These are phyloP conservation scores for Caenorhabditis latens DNA, from an alignment of 1,140 invertebrate species.

Conservation along the genomic window DNA sequence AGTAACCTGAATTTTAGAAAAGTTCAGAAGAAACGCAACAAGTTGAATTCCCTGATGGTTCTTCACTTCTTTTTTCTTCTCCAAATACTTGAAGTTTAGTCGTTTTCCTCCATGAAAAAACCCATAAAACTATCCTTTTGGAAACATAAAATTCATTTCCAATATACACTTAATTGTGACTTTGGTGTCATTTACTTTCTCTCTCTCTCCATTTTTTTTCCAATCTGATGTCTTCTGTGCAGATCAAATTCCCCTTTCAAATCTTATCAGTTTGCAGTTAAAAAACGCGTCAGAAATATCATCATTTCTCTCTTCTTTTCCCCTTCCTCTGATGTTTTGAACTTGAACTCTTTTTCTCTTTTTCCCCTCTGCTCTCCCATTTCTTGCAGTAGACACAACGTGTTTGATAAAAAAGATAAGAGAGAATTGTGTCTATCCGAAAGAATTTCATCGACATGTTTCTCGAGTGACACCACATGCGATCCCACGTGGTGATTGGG, in stretches of 20 bases:
- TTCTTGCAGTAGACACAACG: constrained; percentile 6
- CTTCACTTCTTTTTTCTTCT: too few relatives aligned
- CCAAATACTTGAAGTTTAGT: too few relatives aligned
- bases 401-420: constrained; percentile 4
- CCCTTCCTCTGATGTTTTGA: constrained; percentile 24
- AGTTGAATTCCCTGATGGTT: too few relatives aligned
- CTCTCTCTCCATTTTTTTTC: neutral
- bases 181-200: neutral
- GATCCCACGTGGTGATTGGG: neutral
- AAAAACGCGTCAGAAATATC: constrained; percentile 1
- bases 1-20: too few relatives aligned
- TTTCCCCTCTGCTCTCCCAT: neutral
- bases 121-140: too few relatives aligned
- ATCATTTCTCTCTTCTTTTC: constrained; percentile 20
- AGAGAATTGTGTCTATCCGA: neutral
- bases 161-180: too few relatives aligned
- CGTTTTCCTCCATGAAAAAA: too few relatives aligned
- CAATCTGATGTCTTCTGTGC: neutral
- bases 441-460: neutral
- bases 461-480: neutral
- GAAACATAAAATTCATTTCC: too few relatives aligned
- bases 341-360: constrained; percentile 18
- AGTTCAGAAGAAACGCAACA: too few relatives aligned
- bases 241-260: neutral
- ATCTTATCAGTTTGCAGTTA: constrained; percentile 25